Base-by-base conservation (phyloP, 2,888 invertebrate species). In the Caenorhabditis imperialis region DNA sequence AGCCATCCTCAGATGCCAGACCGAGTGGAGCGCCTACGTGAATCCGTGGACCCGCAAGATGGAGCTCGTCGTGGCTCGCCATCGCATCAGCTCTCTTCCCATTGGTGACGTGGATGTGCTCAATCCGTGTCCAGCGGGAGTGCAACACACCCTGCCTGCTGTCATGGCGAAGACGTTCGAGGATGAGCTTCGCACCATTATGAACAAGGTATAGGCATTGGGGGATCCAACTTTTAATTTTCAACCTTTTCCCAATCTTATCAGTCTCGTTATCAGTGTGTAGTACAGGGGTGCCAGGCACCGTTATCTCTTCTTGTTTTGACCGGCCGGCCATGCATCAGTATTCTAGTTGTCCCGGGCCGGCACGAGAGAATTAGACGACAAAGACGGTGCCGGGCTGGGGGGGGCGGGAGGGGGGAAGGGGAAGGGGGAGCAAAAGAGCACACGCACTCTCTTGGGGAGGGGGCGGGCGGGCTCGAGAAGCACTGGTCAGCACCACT, bases 21-120 rank as follows among this genome's bases (percentile, higher is more conserved):
- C 95, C 0, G 94, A 95, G 88, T 96, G 95, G 95, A 78, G 81
- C 7, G 86, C 81, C 75, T 95, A 95, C 88, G 92, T 95, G 47
- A 96, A 96, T 90, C 96, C 96, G 0, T 96, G 96, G 96, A 93
- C 94, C 0, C 92, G 92, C 87, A 92, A 93, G 89, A 90, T 96
- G 57, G 96, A 96, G 88, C 94, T 95, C 88, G 92, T 96, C 55
- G 92, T 93, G 81, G 95, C 94, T 30, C 92, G 94, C 88, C 86
- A 86, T 58, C 54, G 75, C n/a, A 79, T 82, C 42, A 65, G 77
- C 22, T 75, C 72, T 3, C 75, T 72, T 3, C 83, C 81, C 6
- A 72, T 83, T 48, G 81, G 81, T 53, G 80, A 81, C 27, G 73
- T 77, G 16, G 79, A 82, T 44, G 82, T 82, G n/a, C 48, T 82